phyloP scores from a whole-genome alignment of 2,888 invertebrate species.

The Spodoptera exigua region DNA sequence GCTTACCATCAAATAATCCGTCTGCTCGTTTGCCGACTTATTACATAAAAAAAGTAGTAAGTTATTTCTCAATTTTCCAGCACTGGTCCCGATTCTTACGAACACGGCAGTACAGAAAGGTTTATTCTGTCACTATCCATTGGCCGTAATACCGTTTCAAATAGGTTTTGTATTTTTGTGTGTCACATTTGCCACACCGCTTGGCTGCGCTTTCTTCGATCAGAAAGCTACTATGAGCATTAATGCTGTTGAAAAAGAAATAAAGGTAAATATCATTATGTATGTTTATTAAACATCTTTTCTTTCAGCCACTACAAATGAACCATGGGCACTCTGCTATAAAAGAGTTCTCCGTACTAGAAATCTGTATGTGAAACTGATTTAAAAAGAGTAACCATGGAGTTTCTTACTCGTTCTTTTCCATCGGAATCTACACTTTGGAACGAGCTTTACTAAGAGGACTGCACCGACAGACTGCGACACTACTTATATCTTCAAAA shows the following conservation, averaged over 20 bases:
- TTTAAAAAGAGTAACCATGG: no score
- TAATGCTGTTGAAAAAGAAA: neutral
- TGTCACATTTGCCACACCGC: conserved; percentile 14
- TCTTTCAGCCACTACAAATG: neutral
- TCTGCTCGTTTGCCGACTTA: no score
- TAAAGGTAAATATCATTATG: conserved; percentile 18
- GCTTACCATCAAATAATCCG: no score
- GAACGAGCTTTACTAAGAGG: no score
- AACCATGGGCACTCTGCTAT: neutral
- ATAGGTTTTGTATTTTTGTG: conserved; percentile 18
- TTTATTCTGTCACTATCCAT: conserved; percentile 27
- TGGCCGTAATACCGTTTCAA: conserved; percentile 39
- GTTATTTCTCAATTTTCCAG: no score
- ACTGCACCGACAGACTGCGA: no score
- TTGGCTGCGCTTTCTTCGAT: conserved; percentile 27
- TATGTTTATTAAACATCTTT: neutral
- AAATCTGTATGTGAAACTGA: no score
- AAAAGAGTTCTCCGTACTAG: neutral
- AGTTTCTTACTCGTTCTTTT: no score
- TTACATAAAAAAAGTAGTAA: no score
- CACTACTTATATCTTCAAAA: no score
- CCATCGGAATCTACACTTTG: no score
- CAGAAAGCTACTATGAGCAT: conserved; percentile 12
- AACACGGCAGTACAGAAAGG: conserved; percentile 14
- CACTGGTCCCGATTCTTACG: conserved; percentile 28